Conservation (phyloP, 2,797 vertebrate genomes). For the Oryzias dopingdopingensis region DNA sequence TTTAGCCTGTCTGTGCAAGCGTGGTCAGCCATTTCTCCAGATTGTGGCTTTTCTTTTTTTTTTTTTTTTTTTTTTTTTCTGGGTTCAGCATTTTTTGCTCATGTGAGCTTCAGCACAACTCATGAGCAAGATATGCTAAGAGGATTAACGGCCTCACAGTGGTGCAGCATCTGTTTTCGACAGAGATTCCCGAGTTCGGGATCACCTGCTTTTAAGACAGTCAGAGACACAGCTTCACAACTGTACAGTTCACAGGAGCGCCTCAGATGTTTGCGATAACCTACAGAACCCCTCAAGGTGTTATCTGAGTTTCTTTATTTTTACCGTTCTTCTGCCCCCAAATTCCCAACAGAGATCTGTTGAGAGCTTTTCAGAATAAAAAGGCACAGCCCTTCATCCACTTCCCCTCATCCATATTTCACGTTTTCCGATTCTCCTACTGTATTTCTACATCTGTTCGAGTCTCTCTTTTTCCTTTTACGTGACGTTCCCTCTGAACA, state of each 20-base stretch:
- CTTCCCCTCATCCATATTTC: slow-evolving; percentile 71
- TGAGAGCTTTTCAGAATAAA: slow-evolving; percentile 61
- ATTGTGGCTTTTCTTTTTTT: slow-evolving; percentile 7
- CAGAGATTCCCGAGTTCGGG: slow-evolving; percentile 36
- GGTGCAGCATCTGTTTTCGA: slow-evolving; percentile 51
- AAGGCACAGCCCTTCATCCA: slow-evolving; percentile 53
- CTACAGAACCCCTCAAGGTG: slow-evolving; percentile 15
- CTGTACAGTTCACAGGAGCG: slow-evolving; percentile 13
- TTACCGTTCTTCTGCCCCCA: slow-evolving; percentile 41
- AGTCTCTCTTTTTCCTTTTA: slow-evolving; percentile 61
- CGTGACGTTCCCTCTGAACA: slow-evolving; percentile 51
- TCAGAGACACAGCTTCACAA: slow-evolving; percentile 2
- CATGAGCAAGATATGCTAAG: slow-evolving; percentile 6
- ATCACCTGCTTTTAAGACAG: slow-evolving; percentile 45
- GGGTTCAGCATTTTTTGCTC: slow-evolving; percentile 2
- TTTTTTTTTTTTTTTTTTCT: slow-evolving; percentile 11
- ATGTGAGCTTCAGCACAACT: not conserved
- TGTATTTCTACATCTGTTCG: slow-evolving; percentile 71
- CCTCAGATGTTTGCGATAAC: not conserved
- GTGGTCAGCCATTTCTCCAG: slow-evolving; percentile 1
- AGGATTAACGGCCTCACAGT: slow-evolving; percentile 22
- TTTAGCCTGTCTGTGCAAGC: not conserved
- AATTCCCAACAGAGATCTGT: slow-evolving; percentile 68
- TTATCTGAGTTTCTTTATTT: slow-evolving; percentile 54
- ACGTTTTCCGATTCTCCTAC: slow-evolving; percentile 62